Evolutionary conservation across 2,888 invertebrate species (phyloP).

Genomic region (Venusia cambrica): DNA sequence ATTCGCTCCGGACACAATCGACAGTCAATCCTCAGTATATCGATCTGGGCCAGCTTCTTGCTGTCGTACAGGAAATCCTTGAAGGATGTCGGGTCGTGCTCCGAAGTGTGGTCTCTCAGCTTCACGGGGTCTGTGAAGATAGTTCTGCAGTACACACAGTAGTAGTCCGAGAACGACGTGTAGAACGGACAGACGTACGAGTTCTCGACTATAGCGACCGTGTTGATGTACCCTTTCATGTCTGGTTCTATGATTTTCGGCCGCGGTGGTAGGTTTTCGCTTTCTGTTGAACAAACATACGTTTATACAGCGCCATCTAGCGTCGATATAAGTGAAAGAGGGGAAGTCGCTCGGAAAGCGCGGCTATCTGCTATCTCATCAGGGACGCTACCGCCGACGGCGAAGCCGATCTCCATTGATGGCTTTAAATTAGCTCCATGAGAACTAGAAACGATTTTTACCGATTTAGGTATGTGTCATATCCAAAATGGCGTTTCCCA

Average conservation of each 20-base stretch:
- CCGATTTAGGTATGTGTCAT: too few relatives aligned
- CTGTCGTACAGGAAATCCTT: conserved; percentile 41
- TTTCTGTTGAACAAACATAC: conserved; percentile 30
- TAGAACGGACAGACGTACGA: conserved; percentile 64
- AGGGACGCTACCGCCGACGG: too few relatives aligned
- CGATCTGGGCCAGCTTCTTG: conserved; percentile 53
- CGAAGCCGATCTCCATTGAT: too few relatives aligned
- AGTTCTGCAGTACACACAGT: conserved; percentile 58
- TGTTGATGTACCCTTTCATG: conserved; percentile 45
- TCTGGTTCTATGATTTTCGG: conserved; percentile 44
- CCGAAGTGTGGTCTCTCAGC: conserved; percentile 53
- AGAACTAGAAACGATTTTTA: too few relatives aligned
- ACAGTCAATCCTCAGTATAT: conserved; percentile 58
- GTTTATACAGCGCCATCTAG: too few relatives aligned
- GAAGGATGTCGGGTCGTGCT: conserved; percentile 53
- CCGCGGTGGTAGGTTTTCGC: conserved; percentile 2
- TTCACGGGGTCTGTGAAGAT: conserved; percentile 57
- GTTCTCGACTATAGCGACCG: conserved; percentile 51
- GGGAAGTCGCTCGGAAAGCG: too few relatives aligned
- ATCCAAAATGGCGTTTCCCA: too few relatives aligned
- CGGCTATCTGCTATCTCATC: too few relatives aligned
- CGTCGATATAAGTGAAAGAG: too few relatives aligned
- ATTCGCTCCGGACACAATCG: conserved; percentile 51
- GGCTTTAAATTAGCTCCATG: too few relatives aligned
- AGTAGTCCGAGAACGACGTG: conserved; percentile 58